These are phyloP conservation scores for Centropristis striata DNA, from an alignment of 2,113 vertebrate species.

Conservation along the genomic window DNA sequence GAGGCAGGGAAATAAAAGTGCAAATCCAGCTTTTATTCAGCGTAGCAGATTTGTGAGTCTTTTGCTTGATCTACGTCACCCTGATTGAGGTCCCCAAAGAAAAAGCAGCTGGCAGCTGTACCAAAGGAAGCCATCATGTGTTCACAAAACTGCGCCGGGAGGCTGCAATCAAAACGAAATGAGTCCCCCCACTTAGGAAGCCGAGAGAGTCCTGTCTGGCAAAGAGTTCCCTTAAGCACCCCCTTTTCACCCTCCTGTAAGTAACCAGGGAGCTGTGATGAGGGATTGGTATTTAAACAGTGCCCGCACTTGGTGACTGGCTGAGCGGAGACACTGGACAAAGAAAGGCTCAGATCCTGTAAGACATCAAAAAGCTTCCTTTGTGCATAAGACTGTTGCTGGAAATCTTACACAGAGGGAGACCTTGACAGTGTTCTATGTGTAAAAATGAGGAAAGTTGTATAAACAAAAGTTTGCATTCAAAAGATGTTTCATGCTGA, in stretches of 20 bases:
- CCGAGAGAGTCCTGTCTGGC: conserved; percentile 44
- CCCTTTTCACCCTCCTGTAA: conserved; percentile 43
- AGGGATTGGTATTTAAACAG: conserved; percentile 63
- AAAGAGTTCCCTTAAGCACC: conserved; percentile 55
- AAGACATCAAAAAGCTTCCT: conserved; percentile 41
- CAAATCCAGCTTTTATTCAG: conserved; percentile 79
- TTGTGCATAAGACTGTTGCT: conserved; percentile 15
- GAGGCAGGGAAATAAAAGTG: conserved; percentile 75
- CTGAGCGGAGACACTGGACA: conserved; percentile 54
- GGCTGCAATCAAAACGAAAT: conserved; percentile 75
- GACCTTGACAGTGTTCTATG: neutral
- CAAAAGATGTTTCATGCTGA: neutral
- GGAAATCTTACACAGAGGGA: neutral
- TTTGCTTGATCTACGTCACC: conserved; percentile 73
- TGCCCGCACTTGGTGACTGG: conserved; percentile 25
- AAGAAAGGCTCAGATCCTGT: conserved; percentile 41
- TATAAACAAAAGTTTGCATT: neutral
- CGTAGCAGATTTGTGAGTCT: conserved; percentile 76
- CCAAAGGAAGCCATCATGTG: conserved; percentile 67
- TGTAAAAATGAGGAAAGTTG: neutral
- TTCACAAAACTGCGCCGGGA: conserved; percentile 54
- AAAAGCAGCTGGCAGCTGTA: conserved; percentile 76
- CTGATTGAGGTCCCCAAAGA: conserved; percentile 72
- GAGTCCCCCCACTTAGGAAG: conserved; percentile 64
- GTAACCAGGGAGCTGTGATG: conserved; percentile 50